phyloP scores from a whole-genome alignment of 2,113 vertebrate species.

The Geococcyx californianus region DNA sequence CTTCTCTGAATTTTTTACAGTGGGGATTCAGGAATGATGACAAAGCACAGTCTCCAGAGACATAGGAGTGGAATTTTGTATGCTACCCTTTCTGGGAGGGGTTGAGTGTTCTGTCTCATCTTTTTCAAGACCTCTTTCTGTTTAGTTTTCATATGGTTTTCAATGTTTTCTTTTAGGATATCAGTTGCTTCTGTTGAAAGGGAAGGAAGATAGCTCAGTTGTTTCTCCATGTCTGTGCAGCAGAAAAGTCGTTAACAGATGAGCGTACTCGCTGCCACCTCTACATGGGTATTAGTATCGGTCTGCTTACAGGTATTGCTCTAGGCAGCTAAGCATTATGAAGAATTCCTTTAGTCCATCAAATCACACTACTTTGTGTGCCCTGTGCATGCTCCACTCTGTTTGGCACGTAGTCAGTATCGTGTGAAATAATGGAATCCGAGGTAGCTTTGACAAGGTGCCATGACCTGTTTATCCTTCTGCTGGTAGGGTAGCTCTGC shows the following conservation, averaged over 20 bases:
- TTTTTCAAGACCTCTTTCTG: slow-evolving; percentile 33
- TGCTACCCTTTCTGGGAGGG: not conserved
- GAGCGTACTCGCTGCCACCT: slow-evolving; percentile 42
- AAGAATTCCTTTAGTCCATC: not conserved
- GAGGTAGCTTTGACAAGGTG: not conserved
- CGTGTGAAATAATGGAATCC: not conserved
- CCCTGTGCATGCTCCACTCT: not conserved
- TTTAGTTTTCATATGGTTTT: slow-evolving; percentile 60
- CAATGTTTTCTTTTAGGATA: slow-evolving; percentile 62
- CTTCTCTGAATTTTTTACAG: not conserved
- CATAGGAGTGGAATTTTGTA: not conserved
- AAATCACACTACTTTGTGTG: not conserved
- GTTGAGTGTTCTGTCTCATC: not conserved
- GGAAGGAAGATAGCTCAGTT: slow-evolving; percentile 66
- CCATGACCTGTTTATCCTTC: not conserved
- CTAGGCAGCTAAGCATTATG: not conserved
- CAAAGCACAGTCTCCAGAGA: not conserved
- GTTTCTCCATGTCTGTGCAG: slow-evolving; percentile 57
- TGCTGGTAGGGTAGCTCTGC: not conserved
- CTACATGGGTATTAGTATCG: slow-evolving; percentile 40
- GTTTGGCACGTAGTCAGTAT: not conserved
- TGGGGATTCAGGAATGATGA: not conserved
- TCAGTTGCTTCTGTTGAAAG: slow-evolving; percentile 64
- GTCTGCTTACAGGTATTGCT: slow-evolving; percentile 52
- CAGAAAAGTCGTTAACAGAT: slow-evolving; percentile 51